Base-by-base conservation (phyloP, 2,888 invertebrate species). In the Camptogramma bilineatum region DNA sequence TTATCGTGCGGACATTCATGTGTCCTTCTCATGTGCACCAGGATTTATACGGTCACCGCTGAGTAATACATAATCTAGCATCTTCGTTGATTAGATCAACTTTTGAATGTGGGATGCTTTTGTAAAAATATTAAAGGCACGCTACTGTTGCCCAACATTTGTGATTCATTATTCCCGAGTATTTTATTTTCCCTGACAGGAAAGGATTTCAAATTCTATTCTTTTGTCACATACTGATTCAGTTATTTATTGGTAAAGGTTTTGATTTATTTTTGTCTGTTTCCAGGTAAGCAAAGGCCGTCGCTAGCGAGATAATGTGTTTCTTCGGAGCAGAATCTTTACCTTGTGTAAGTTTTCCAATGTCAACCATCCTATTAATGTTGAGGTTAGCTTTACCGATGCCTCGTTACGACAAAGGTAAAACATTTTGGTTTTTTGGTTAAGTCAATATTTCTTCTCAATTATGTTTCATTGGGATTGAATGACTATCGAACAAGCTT, bases 271-370 rank as follows among this genome's bases (percentile, higher is more conserved):
- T 70, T 72, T 74, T 74, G 69, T 75, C 71, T 63, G 24, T 75
- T 82, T 81, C 21, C 85, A 86, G 86, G 86, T 86, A 84, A 85
- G 85, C 73, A 66, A 67, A 54, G 73, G 69, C 69, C 73, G 67
- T 77, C 77, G 73, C 80, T 78, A 78, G 68, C 64, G 70, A 62
- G 61, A 66, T 71, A 69, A 68, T 73, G 70, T 70, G 63, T 75
- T 73, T 71, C 75, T 61, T 59, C 68, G 69, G 72, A 74, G 71
- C 59, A 61, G 39, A 46, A 67, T 72, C 76, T 73, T 79, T 79
- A 77, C 73, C 64, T 70, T 54, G 68, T 66, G 83, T 80, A 77
- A 79, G 81, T 81, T 78, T 72, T 62, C 68, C 67, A 48, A 64
- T 64, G 68, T 73, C 76, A 75, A 76, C 74, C 74, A 74, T 71